phyloP scores from a whole-genome alignment of 2,113 vertebrate species.

The Ciconia stormi region DNA sequence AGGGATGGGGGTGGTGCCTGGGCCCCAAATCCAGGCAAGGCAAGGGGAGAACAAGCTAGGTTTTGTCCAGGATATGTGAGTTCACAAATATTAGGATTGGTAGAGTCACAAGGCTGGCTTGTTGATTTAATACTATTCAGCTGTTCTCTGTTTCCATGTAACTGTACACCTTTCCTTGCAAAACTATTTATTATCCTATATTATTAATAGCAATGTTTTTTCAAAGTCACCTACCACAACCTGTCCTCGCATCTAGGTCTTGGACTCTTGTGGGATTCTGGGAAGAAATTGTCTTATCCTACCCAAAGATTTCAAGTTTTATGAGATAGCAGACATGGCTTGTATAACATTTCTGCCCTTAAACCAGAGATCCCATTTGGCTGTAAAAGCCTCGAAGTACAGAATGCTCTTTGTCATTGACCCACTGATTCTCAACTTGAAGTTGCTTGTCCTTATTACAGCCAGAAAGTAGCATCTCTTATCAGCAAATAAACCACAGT shows the following conservation, averaged over 20 bases:
- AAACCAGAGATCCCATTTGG: not conserved
- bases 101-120: not conserved
- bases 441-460: not conserved
- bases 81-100: not conserved
- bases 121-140: constrained; percentile 55
- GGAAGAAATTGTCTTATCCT: not conserved
- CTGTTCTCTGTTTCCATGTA: constrained; percentile 42
- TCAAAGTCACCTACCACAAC: constrained; percentile 40
- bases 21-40: not conserved
- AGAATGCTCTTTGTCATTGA: not conserved
- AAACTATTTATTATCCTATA: constrained; percentile 27
- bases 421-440: not conserved
- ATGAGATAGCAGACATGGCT: not conserved
- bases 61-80: not conserved
- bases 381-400: rapidly evolving
- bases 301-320: not conserved
- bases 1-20: not conserved
- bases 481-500: not conserved
- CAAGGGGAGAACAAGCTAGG: not conserved
- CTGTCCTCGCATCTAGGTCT: not conserved
- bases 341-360: not conserved
- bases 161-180: constrained; percentile 29
- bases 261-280: not conserved
- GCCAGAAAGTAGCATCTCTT: not conserved
- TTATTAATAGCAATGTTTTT: constrained; percentile 44